Evolutionary conservation across 64 coral and sea anemone genomes (phyloP).

Genomic region (Dendrophyllia cribrosa): DNA sequence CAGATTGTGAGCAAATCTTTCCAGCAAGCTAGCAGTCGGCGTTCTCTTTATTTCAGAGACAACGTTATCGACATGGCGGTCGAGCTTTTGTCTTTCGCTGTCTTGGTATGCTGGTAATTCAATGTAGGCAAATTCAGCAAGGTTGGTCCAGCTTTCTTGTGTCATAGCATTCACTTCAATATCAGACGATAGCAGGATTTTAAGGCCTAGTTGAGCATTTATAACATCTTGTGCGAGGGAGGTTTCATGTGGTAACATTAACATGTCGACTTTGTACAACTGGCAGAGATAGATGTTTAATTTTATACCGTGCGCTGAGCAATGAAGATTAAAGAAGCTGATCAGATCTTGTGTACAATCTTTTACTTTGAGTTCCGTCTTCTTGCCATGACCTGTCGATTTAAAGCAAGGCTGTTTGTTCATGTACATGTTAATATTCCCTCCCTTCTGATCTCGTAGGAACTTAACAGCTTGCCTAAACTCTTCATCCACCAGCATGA

Average conservation of each 20-base stretch:
- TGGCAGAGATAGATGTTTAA: slow-evolving; percentile 19
- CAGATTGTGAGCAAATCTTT: no score
- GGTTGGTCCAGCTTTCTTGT: not conserved
- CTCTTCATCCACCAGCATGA: slow-evolving; percentile 24
- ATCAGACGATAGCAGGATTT: slow-evolving; percentile 1
- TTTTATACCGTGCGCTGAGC: slow-evolving; percentile 3
- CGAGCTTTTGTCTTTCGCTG: slow-evolving; percentile 5
- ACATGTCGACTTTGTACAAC: slow-evolving; percentile 46
- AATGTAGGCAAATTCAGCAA: slow-evolving; percentile 8
- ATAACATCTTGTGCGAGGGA: not conserved
- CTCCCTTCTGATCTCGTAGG: slow-evolving; percentile 10
- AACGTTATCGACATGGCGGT: not conserved
- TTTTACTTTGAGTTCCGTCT: slow-evolving; percentile 1
- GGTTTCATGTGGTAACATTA: not conserved
- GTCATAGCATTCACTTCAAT: slow-evolving; percentile 8
- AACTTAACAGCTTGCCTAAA: slow-evolving; percentile 31
- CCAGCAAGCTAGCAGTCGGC: not conserved
- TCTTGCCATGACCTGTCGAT: slow-evolving; percentile 25
- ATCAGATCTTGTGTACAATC: not conserved
- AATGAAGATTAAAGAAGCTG: slow-evolving; percentile 29
- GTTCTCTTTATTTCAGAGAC: not conserved
- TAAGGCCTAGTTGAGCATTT: slow-evolving; percentile 13
- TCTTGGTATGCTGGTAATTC: slow-evolving; percentile 6
- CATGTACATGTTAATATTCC: slow-evolving; percentile 34
- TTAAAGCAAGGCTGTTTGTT: slow-evolving; percentile 29